Percentiles rank a stretch among this genome's conserved stretches.
Conservation (phyloP, 1,140 invertebrate species). For the Dreissena rostriformis region DNA sequence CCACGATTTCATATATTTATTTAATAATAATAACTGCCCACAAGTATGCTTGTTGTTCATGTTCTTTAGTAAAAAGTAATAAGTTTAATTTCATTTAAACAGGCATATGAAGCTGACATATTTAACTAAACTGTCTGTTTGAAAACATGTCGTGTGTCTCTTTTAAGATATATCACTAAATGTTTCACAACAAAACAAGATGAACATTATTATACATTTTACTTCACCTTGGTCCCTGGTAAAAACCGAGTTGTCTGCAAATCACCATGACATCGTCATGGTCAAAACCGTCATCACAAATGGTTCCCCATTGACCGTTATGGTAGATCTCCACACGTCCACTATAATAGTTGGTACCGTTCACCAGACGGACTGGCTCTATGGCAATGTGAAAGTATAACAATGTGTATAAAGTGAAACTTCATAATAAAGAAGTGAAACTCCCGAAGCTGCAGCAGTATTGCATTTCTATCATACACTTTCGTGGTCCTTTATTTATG, state of each 20-base stretch:
- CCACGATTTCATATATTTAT: background rate
- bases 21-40: background rate
- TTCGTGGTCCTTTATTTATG: no score
- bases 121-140: background rate
- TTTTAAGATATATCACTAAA: background rate
- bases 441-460: no score
- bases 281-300: slow-evolving; percentile 48
- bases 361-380: slow-evolving; percentile 15
- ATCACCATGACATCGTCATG: slow-evolving; percentile 32
- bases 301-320: slow-evolving; percentile 36
- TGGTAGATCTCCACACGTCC: slow-evolving; percentile 23
- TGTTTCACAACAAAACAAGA: background rate
- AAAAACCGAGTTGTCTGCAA: slow-evolving; percentile 34
- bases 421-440: background rate
- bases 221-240: background rate
- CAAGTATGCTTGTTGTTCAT: background rate
- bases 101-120: background rate
- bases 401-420: background rate
- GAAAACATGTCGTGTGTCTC: background rate
- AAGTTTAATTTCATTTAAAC: background rate
- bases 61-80: background rate
- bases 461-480: no score
- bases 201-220: background rate
- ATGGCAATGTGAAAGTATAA: background rate
- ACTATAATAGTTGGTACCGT: slow-evolving; percentile 1